Conservation (phyloP, 2,888 invertebrate genomes). For the Lepidocyrtoides sp. region DNA sequence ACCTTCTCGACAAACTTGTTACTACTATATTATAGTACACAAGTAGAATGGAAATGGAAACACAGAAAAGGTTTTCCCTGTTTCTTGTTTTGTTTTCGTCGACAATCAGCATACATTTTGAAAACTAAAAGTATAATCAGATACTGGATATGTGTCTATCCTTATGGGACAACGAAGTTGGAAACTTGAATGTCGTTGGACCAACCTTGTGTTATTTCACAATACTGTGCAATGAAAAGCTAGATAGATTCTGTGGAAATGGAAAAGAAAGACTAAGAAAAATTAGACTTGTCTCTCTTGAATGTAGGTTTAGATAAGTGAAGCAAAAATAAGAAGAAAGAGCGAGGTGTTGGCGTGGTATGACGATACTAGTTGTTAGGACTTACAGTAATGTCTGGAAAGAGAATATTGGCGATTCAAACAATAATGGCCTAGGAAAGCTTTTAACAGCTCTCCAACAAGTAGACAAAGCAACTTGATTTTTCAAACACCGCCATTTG, state of each 20-base stretch:
- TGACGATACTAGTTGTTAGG: not conserved
- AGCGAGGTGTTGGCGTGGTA: not conserved
- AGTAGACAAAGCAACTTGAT: not conserved
- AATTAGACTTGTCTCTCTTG: no score
- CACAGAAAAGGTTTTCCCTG: slow-evolving; percentile 41
- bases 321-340: not conserved
- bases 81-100: slow-evolving; percentile 45
- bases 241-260: not conserved
- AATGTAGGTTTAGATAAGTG: no score
- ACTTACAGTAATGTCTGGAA: no score
- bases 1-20: slow-evolving; percentile 7
- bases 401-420: not conserved
- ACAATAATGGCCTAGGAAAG: slow-evolving; percentile 38
- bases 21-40: no score
- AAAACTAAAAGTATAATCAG: not conserved
- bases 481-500: not conserved
- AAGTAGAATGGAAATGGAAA: slow-evolving; percentile 13
- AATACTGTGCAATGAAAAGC: not conserved
- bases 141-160: not conserved
- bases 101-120: not conserved
- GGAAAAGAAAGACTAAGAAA: not conserved
- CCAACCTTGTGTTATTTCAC: not conserved
- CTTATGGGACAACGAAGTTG: slow-evolving; percentile 6
- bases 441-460: slow-evolving; percentile 44
- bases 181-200: not conserved